A percentile compares a stretch with the other conserved stretches of the same genome.
Evolutionary conservation across 2,797 vertebrate species (phyloP).

Genomic region (Diplodus puntazzo): DNA sequence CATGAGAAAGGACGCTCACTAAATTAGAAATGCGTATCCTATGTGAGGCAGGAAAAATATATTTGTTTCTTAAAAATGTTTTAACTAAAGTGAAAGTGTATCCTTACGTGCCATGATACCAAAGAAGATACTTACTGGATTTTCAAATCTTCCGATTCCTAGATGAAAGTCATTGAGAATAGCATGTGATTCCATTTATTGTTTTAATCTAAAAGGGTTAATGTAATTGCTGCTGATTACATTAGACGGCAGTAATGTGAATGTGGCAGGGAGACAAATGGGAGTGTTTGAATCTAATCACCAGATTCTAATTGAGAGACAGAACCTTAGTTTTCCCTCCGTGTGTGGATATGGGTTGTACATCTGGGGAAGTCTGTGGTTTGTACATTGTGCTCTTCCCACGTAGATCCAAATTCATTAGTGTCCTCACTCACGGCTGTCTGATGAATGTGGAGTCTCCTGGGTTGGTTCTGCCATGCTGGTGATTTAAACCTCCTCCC

Average conservation of each 20-base stretch:
- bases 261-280: neutral
- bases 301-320: neutral
- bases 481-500: constrained; percentile 54
- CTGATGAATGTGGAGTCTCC: constrained; percentile 61
- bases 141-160: neutral
- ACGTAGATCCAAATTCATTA: constrained; percentile 55
- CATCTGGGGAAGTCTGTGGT: constrained; percentile 20
- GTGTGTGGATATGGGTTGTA: constrained; percentile 4
- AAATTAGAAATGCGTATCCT: too few species aligned
- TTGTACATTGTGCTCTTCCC: constrained; percentile 22
- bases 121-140: too few species aligned
- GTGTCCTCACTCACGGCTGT: constrained; percentile 30
- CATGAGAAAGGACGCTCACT: too few species aligned
- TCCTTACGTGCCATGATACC: too few species aligned
- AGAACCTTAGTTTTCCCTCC: neutral
- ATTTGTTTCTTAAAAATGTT: too few species aligned
- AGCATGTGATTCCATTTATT: neutral
- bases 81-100: too few species aligned
- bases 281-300: neutral
- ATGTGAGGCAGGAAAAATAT: too few species aligned
- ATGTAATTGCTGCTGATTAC: neutral
- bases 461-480: constrained; percentile 28
- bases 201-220: neutral
- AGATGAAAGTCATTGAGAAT: neutral
- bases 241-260: neutral